Evolutionary conservation across 2,797 vertebrate species (phyloP), one percentile per base, ranked within the genome.

Genomic region (Oreonectes daqikongensis): DNA sequence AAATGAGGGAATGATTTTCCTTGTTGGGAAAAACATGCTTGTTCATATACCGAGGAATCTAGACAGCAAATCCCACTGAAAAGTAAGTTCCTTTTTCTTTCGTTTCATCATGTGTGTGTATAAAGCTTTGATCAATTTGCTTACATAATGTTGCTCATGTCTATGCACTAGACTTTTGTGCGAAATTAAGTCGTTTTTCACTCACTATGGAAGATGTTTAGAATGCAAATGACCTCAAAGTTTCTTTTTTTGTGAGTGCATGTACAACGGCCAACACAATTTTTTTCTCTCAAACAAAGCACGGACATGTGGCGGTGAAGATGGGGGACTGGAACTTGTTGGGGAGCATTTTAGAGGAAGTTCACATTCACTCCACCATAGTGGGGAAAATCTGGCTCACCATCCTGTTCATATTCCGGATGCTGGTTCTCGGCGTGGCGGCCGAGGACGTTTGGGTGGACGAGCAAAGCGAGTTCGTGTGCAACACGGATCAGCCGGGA

Each of bases 311-410:
- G 82, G 87, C 86, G 90, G 85, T 95, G 91, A 95, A 88, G 86
- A 98, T 98, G 96, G 96, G 96, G 80, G 96, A 98, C 85, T 98
- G 96, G 97, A 98, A 97, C 89, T 90, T 98, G 86, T 80, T 98
- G 87, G 96, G 96, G 85, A 93, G 95, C 86, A 93, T 99, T 89
- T 91, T 99, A 79, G 96, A 98, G 87, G 96, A 98, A 90, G 96
- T 97, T 78, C 96, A 98, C 84, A 94, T 95, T 82, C 95, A 98
- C 85, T 98, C 96, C 79, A 97, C 96, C 57, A 95, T 96, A 0
- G 93, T 98, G 83, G 96, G 97, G 68, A 96, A 98, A 91, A 97
- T 97, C 84, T 99, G 96, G 97, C 94, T 98, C 22, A 97, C 95
- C 8, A 95, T 97, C 80, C 94, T 99, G 68, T 98, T 98, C 87